Percentiles rank a stretch among this genome's conserved stretches.
These are phyloP conservation scores for Emydoidea blandingii DNA, from an alignment of 2,797 vertebrate species.

Conservation along the genomic window DNA sequence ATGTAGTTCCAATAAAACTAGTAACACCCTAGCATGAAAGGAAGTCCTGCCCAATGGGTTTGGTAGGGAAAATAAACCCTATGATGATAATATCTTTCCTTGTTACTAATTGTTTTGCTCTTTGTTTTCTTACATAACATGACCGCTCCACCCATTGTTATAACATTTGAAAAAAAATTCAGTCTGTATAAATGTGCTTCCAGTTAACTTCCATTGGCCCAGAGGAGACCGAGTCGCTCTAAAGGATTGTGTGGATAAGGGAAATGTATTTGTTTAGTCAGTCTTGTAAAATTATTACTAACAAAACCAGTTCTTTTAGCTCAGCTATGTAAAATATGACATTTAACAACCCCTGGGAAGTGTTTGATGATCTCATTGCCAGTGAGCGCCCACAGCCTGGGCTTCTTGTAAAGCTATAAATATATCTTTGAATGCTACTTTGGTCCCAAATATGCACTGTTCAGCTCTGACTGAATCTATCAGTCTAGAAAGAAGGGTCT, in stretches of 20 bases:
- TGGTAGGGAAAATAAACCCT: background rate
- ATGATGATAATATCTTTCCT: slow-evolving; percentile 6
- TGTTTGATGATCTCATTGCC: background rate
- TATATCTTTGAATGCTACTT: background rate
- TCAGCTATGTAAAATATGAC: background rate
- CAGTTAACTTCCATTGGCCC: slow-evolving; percentile 31
- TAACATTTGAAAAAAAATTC: slow-evolving; percentile 31
- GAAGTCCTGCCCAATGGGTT: background rate
- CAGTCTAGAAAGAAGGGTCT: rapidly evolving
- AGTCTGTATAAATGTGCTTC: background rate
- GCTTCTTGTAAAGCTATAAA: background rate
- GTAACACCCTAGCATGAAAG: slow-evolving; percentile 31
- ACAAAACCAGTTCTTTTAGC: rapidly evolving
- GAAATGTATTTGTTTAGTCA: slow-evolving; percentile 1
- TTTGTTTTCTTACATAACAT: slow-evolving; percentile 64
- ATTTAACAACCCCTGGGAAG: background rate
- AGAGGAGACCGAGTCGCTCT: slow-evolving; percentile 39
- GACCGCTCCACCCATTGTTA: slow-evolving; percentile 59
- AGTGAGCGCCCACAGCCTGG: background rate
- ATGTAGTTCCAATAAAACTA: slow-evolving; percentile 1
- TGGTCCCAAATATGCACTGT: rapidly evolving
- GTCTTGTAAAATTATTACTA: background rate
- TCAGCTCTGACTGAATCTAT: background rate
- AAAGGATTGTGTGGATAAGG: background rate
- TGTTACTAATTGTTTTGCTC: slow-evolving; percentile 60